Conservation (phyloP, 2,888 invertebrate species). For the Allygus modestus region DNA sequence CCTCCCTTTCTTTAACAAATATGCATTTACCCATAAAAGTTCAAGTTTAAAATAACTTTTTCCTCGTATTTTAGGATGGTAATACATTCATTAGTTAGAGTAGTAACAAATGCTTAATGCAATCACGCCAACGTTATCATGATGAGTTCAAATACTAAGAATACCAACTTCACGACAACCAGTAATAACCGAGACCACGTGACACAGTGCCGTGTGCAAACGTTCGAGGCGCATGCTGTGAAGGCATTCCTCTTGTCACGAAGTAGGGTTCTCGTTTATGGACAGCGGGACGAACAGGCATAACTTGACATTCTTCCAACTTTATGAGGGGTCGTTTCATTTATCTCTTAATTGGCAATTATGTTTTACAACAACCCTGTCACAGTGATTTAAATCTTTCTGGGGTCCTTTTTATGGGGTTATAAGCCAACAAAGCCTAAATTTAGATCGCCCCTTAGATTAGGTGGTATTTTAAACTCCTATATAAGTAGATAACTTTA, state of each 20-base stretch:
- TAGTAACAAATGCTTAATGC: too few relatives aligned
- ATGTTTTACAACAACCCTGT: slow-evolving; percentile 38
- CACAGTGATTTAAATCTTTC: slow-evolving; percentile 31
- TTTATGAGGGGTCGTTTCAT: slow-evolving; percentile 23
- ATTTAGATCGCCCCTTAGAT: not conserved
- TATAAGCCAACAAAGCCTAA: not conserved
- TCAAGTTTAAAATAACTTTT: too few relatives aligned
- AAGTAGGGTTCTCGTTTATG: not conserved
- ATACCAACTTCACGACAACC: too few relatives aligned
- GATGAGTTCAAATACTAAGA: too few relatives aligned
- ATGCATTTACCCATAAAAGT: too few relatives aligned
- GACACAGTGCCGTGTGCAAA: too few relatives aligned
- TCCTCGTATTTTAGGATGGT: too few relatives aligned
- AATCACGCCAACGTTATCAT: too few relatives aligned
- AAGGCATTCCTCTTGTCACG: not conserved
- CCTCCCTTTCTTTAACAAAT: too few relatives aligned
- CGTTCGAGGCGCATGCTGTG: not conserved
- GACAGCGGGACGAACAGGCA: not conserved
- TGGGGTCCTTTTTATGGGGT: not conserved
- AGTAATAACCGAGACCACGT: too few relatives aligned
- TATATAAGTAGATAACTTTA: not conserved
- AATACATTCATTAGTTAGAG: too few relatives aligned
- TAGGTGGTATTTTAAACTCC: not conserved
- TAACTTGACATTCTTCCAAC: slow-evolving; percentile 1
- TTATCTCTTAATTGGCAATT: slow-evolving; percentile 43